These are phyloP conservation scores for Patella depressa DNA, from an alignment of 2,888 invertebrate genomes.

Conservation along the genomic window DNA sequence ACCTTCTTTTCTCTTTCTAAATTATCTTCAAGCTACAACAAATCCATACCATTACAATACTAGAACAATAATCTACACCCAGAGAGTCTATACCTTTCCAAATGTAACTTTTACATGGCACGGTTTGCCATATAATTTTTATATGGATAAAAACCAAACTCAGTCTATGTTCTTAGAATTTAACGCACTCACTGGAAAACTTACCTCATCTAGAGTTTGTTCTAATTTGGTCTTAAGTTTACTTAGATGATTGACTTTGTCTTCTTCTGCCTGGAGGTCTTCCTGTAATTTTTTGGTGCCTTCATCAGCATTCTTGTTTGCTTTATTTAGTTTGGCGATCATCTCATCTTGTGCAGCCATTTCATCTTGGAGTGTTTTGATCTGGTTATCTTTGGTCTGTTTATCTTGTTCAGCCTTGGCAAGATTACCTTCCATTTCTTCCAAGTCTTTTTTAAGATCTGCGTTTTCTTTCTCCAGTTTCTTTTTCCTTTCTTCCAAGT, in stretches of 20 bases:
- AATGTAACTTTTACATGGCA: too few species aligned
- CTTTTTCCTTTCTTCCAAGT: constrained; percentile 94
- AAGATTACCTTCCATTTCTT: constrained; percentile 93
- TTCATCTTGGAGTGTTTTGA: constrained; percentile 86
- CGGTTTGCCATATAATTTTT: too few species aligned
- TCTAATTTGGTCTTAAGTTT: constrained; percentile 99
- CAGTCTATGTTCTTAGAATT: too few species aligned
- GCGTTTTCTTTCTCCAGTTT: constrained; percentile 95
- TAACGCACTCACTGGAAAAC: constrained; percentile 84
- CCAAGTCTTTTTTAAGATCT: constrained; percentile 96
- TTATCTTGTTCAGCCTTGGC: constrained; percentile 88
- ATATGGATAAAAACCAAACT: too few species aligned
- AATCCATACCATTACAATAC: background rate
- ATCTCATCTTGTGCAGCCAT: constrained; percentile 98
- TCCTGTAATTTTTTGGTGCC: constrained; percentile 70
- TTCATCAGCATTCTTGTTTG: constrained; percentile 98
- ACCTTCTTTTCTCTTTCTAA: constrained; percentile 99
- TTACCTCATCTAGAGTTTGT: constrained; percentile 94
- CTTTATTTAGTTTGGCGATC: constrained; percentile 99
- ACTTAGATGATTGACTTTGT: constrained; percentile 99
- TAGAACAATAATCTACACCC: too few species aligned
- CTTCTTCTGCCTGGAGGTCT: constrained; percentile 86
- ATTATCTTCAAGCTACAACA: constrained; percentile 85
- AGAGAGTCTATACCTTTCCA: too few species aligned
- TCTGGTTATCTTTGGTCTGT: constrained; percentile 98